Percentiles rank a stretch among this genome's conserved stretches.
phyloP scores from a whole-genome alignment of 2,113 vertebrate species.

The Macquaria ambigua region DNA sequence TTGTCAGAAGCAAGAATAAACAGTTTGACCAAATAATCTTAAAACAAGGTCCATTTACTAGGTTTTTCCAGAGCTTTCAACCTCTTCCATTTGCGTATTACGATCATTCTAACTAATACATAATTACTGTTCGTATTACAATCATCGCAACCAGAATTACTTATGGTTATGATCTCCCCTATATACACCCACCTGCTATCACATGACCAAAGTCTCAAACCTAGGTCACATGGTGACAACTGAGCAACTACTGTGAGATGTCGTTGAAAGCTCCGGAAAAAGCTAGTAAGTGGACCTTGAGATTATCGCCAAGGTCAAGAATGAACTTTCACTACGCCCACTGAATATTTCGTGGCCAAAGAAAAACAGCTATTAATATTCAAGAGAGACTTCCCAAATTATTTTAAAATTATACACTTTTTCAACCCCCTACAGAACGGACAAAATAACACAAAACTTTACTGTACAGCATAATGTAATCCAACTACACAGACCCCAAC shows the following conservation, averaged over 20 bases:
- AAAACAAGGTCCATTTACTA: not conserved
- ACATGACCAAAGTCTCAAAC: not conserved
- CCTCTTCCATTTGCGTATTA: not conserved
- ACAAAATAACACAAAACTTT: not conserved
- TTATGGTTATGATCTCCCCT: not conserved
- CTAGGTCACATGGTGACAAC: not conserved
- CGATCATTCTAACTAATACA: not conserved
- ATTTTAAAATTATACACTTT: not conserved
- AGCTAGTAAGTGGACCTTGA: not conserved
- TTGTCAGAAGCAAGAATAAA: not conserved
- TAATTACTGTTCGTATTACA: not conserved
- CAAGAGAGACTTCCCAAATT: not conserved
- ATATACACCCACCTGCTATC: not conserved
- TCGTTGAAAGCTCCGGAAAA: not conserved
- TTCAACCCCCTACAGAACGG: not conserved
- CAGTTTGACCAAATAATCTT: not conserved
- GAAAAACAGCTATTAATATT: not conserved
- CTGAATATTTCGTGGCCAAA: not conserved
- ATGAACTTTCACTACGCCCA: no score
- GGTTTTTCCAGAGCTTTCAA: not conserved
- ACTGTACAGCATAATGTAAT: not conserved
- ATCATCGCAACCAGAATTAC: not conserved
- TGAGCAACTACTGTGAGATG: not conserved
- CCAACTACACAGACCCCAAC: not conserved
- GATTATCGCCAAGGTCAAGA: not conserved